phyloP scores from a whole-genome alignment of 2,797 vertebrate genomes.

The Sphenodon punctatus region DNA sequence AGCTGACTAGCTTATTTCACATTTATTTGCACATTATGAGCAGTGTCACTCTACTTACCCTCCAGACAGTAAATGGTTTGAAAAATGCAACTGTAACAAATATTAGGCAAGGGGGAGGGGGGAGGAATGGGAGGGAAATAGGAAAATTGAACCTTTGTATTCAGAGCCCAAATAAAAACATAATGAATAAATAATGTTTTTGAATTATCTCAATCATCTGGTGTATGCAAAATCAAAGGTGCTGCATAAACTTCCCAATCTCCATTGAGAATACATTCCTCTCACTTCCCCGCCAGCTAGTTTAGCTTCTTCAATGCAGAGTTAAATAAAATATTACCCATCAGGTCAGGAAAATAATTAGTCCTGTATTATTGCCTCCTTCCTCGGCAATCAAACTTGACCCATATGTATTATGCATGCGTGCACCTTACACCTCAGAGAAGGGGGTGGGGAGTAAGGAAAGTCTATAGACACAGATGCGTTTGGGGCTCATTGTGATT shows the following conservation, averaged over 20 bases:
- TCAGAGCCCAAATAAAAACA: constrained; percentile 56
- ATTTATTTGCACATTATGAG: constrained; percentile 75
- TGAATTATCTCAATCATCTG: constrained; percentile 66
- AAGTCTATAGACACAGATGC: background rate
- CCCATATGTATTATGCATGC: constrained; percentile 83
- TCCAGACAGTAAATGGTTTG: constrained; percentile 72
- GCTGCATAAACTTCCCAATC: constrained; percentile 60
- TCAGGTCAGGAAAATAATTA: constrained; percentile 82
- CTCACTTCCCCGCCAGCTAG: constrained; percentile 62
- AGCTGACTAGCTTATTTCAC: constrained; percentile 73
- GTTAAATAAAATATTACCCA: constrained; percentile 80
- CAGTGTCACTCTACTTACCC: constrained; percentile 75
- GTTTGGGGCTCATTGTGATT: background rate
- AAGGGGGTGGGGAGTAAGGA: background rate
- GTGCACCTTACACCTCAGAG: constrained; percentile 64
- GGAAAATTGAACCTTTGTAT: constrained; percentile 55
- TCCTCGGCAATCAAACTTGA: constrained; percentile 77
- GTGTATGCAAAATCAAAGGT: constrained; percentile 64
- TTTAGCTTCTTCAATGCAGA: constrained; percentile 62
- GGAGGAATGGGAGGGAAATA: background rate
- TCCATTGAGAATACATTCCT: constrained; percentile 56
- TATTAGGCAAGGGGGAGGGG: constrained; percentile 44
- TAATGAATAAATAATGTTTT: constrained; percentile 74
- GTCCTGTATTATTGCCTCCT: constrained; percentile 74
- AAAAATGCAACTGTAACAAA: constrained; percentile 74